Evolutionary conservation across 2,113 vertebrate species (phyloP).

Genomic region (Nycticorax nycticorax): DNA sequence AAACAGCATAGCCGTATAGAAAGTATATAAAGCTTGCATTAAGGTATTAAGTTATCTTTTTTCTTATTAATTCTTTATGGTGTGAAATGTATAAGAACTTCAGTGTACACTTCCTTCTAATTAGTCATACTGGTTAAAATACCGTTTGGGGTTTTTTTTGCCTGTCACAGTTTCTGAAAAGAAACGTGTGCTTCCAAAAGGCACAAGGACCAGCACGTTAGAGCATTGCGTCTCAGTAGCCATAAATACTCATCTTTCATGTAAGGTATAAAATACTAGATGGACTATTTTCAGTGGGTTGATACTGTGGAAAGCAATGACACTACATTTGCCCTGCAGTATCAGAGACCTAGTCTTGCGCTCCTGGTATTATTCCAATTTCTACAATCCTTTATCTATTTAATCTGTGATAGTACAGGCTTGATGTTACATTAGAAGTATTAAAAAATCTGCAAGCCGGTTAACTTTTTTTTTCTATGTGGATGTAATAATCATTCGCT

Average conservation of each 20-base stretch:
- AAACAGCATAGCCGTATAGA: background rate
- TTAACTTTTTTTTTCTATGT: background rate
- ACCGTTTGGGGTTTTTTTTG: background rate
- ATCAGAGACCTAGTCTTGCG: background rate
- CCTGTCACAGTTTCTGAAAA: background rate
- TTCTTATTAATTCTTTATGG: background rate
- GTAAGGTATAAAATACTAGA: background rate
- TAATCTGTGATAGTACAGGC: conserved; percentile 39
- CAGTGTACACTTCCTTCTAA: background rate
- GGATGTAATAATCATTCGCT: background rate
- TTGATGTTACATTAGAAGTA: conserved; percentile 54
- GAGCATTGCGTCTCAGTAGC: background rate
- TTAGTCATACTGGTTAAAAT: background rate
- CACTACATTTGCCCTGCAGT: background rate
- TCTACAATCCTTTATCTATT: conserved; percentile 18
- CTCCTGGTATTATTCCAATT: background rate
- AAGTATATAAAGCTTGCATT: background rate
- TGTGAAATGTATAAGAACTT: background rate
- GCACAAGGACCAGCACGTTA: background rate
- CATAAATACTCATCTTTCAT: background rate
- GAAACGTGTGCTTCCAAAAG: background rate
- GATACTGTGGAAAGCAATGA: conserved; percentile 15
- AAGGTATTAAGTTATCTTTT: background rate
- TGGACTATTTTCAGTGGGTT: background rate
- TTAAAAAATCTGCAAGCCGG: conserved; percentile 30